Base-by-base conservation (phyloP, 2,888 invertebrate species). In the Acanthosepion esculentum region DNA sequence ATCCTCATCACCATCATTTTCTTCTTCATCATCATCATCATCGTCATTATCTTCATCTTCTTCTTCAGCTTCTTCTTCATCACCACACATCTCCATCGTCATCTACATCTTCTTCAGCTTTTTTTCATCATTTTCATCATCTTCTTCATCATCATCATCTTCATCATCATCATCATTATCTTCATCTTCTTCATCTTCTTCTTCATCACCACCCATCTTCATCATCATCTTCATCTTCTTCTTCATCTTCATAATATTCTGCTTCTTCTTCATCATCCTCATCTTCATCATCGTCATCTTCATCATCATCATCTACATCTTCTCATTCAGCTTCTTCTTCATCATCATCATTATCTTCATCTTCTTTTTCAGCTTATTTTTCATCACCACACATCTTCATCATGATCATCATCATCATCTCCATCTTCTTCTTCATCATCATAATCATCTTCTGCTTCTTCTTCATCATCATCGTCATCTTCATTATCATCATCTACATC, bases 401-500 rank as follows among this genome's bases (percentile, higher is more conserved):
- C n/a, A n/a, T n/a, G n/a, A n/a, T n/a, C 50, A n/a, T n/a, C n/a
- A n/a, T n/a, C n/a, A n/a, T n/a, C n/a, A n/a, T n/a, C n/a, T n/a
- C n/a, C n/a, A n/a, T n/a, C n/a, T 48, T n/a, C 33, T 55, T 48
- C 55, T 18, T 50, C 12, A 48, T 41, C 59, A 94, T n/a, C n/a
- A n/a, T n/a, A n/a, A n/a, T n/a, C n/a, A n/a, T n/a, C n/a, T n/a
- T n/a, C n/a, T n/a, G n/a, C n/a, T n/a, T n/a, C n/a, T n/a, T n/a
- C n/a, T n/a, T n/a, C n/a, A n/a, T n/a, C n/a, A n/a, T n/a, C n/a
- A n/a, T n/a, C n/a, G n/a, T 94, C 91, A 78, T 78, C 94, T 64
- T 94, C 92, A 64, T 50, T 10, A 94, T 94, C 78, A 92, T 94
- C 92, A 64, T 50, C 55, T 94, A 59, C 91, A 48, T 53, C 41